phyloP scores from a whole-genome alignment of 2,888 invertebrate genomes.

The Conchocele bisecta region DNA sequence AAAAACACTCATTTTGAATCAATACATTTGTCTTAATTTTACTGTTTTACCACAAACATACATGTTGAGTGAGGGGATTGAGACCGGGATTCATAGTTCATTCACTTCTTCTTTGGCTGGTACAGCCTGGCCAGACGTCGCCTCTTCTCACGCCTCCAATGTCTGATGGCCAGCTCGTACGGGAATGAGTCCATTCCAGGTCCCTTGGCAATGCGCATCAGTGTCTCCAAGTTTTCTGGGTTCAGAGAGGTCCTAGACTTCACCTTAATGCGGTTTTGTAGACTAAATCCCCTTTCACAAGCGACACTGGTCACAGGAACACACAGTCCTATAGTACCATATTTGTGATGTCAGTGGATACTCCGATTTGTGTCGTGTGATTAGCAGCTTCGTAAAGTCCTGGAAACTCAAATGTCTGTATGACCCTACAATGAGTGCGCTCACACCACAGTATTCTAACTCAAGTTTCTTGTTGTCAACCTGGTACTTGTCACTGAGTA shows the following conservation, averaged over 20 bases:
- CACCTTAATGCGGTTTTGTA: conserved; percentile 17
- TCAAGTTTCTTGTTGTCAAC: too few relatives aligned
- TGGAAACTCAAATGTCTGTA: not conserved
- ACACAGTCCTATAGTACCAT: not conserved
- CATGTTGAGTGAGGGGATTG: too few relatives aligned
- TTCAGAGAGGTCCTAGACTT: conserved; percentile 14
- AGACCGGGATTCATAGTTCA: too few relatives aligned
- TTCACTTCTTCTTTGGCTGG: not conserved
- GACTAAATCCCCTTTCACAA: conserved; percentile 6
- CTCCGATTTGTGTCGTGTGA: not conserved
- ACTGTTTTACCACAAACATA: too few relatives aligned
- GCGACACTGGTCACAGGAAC: conserved; percentile 1
- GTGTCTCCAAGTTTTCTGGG: conserved; percentile 3
- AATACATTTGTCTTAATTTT: too few relatives aligned
- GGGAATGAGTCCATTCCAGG: conserved; percentile 1
- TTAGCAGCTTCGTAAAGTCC: conserved; percentile 1
- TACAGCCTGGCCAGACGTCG: conserved; percentile 12
- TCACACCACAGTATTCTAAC: conserved; percentile 2
- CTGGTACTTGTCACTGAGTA: too few relatives aligned
- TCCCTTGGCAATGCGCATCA: conserved; percentile 7
- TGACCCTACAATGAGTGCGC: not conserved
- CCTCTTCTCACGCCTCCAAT: conserved; percentile 20
- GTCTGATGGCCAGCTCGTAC: conserved; percentile 1
- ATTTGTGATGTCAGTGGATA: conserved; percentile 14
- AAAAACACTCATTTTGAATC: too few relatives aligned